phyloP scores from a whole-genome alignment of 2,797 vertebrate genomes.

The Anniella stebbinsi region DNA sequence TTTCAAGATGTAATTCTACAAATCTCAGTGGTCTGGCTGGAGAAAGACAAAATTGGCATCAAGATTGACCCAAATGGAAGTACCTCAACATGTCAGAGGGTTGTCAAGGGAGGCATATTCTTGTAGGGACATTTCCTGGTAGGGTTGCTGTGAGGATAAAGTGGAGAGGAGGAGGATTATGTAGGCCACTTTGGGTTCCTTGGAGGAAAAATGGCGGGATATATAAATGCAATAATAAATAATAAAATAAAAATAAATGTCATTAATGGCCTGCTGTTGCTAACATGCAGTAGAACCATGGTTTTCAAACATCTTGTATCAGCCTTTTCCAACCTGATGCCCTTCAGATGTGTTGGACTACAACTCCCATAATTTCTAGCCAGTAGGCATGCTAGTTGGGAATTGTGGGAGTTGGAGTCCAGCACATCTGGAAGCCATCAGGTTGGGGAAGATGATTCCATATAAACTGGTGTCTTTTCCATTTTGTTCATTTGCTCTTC shows the following conservation, averaged over 20 bases:
- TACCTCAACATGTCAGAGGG: accelerated
- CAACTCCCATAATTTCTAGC: too few relatives aligned
- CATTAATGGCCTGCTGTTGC: conserved; percentile 45
- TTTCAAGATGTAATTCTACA: conserved; percentile 59
- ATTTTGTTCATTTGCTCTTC: background rate
- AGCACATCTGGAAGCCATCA: too few relatives aligned
- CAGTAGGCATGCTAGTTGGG: too few relatives aligned
- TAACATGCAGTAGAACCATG: background rate
- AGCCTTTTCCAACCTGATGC: background rate
- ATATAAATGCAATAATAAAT: too few relatives aligned
- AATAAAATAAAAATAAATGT: too few relatives aligned
- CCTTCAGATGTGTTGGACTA: too few relatives aligned
- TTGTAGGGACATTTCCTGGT: conserved; percentile 44
- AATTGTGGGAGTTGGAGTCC: too few relatives aligned
- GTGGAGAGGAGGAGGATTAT: too few relatives aligned
- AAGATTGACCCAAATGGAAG: conserved; percentile 28
- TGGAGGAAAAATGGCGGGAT: too few relatives aligned
- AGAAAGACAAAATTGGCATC: conserved; percentile 15
- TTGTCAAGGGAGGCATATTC: conserved; percentile 39
- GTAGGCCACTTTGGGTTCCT: too few relatives aligned
- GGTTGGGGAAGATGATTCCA: too few relatives aligned
- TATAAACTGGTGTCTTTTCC: background rate
- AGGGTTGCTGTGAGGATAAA: too few relatives aligned
- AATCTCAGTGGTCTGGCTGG: conserved; percentile 3
- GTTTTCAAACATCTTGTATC: background rate